phyloP scores from a whole-genome alignment of 2,888 invertebrate species.

The Timema podura region DNA sequence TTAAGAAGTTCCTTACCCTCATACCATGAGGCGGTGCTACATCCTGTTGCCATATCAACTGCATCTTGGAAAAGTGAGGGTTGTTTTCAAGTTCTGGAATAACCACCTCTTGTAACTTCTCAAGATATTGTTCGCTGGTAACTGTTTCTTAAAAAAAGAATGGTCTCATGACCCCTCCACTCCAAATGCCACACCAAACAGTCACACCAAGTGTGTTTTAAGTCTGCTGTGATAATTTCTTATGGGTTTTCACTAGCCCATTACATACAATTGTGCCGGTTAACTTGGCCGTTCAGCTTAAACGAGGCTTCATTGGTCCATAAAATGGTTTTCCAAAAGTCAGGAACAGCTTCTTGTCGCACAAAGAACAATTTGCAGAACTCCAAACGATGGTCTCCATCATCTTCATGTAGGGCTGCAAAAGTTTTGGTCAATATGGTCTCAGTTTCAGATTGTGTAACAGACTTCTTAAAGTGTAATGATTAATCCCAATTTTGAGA shows the following conservation, averaged over 20 bases:
- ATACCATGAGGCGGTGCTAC: background rate
- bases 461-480: background rate
- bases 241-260: background rate
- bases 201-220: background rate
- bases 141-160: background rate
- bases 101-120: background rate
- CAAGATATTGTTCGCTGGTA: background rate
- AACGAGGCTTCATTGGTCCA: too few species aligned
- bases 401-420: background rate
- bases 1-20: background rate
- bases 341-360: background rate
- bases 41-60: background rate
- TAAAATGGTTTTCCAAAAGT: background rate
- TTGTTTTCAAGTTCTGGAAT: background rate
- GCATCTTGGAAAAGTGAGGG: background rate
- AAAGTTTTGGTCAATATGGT: background rate
- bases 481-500: too few species aligned
- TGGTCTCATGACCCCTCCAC: background rate
- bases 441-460: background rate
- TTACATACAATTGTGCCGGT: too few species aligned
- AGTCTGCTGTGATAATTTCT: background rate
- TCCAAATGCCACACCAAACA: background rate
- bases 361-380: too few species aligned
- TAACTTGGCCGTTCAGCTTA: background rate
- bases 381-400: background rate